phyloP scores from a whole-genome alignment of 92 coral and sea anemone species.

The Umimayanthus kanabou region DNA sequence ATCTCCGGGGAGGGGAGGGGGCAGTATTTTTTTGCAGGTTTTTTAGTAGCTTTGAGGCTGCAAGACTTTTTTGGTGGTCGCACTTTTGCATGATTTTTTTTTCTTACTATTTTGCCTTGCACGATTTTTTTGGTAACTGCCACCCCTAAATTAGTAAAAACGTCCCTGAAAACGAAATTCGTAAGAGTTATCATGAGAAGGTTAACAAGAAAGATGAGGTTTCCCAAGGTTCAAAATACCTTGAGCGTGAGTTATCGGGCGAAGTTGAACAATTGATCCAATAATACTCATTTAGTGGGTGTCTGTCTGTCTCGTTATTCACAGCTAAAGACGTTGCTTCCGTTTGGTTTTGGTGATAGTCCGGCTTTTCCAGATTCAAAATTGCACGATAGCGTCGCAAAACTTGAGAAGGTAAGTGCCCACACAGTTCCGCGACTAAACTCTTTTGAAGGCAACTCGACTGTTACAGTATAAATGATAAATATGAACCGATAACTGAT shows the following conservation, averaged over 20 bases:
- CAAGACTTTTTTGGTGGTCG: too few species aligned
- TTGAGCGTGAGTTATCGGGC: neutral
- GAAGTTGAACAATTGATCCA: neutral
- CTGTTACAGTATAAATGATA: neutral
- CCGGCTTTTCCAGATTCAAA: conserved; percentile 46
- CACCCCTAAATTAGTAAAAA: too few species aligned
- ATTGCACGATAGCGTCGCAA: conserved; percentile 48
- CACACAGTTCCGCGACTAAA: neutral
- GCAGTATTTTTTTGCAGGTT: too few species aligned
- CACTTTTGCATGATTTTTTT: too few species aligned
- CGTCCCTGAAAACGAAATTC: neutral
- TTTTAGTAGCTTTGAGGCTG: too few species aligned
- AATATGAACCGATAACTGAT: too few species aligned
- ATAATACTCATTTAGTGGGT: neutral
- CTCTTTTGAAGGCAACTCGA: neutral
- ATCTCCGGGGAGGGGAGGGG: too few species aligned
- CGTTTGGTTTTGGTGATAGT: conserved; percentile 92
- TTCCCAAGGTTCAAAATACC: too few species aligned
- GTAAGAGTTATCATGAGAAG: neutral
- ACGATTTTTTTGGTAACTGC: too few species aligned
- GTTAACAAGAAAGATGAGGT: too few species aligned
- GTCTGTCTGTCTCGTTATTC: neutral
- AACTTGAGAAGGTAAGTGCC: conserved; percentile 70
- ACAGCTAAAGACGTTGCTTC: conserved; percentile 67
- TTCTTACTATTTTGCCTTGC: too few species aligned